Base-by-base conservation (phyloP, 1,140 invertebrate genomes). In the Pteromalus puparum region DNA sequence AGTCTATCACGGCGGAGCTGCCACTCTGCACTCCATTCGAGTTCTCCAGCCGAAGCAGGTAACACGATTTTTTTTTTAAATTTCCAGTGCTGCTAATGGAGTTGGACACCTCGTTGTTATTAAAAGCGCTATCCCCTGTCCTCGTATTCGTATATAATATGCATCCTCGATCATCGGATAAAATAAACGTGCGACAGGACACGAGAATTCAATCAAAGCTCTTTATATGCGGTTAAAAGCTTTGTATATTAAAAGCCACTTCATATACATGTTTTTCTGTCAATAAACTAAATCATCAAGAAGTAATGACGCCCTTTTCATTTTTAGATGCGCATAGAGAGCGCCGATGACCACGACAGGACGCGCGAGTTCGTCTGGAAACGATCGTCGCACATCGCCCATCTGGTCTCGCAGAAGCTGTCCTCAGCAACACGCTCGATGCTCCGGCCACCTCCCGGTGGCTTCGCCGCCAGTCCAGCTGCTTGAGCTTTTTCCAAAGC, bases 21-120 rank as follows among this genome's bases (percentile, higher is more conserved):
- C 96, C 42, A 96, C 96, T 61, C 92, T 97, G 28, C 96, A 97
- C 90, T 96, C 96, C 18, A 97, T 97, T 86, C 96, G 95, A 88
- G 97, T 97, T 79, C 93, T 97, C 74, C 97, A 97, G 89, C 97
- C 97, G 4, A 97, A 97, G 94, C 96, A 97, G 94, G 97, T 97
- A 93, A 87, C 87, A 21, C 3, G 30, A 34, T 34, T 34, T 34
- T 34, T 34, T 34, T 34, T 34, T 34, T 34, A 0, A 34, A 34
- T 34, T 5, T 5, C 30, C 30, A 34, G 30, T 34, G 30, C 30
- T 34, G 30, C 30, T 34, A 5, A 34, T 34, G 30, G 30, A 34
- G 30, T 6, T 5, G 30, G 30, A 34, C 30, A 34, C 6, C 3
- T 5, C 30, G 30, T 34, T 5, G 30, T 34, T 34, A 34, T 34